Evolutionary conservation across 1,140 invertebrate species (phyloP).

Genomic region (Polyergus mexicanus): DNA sequence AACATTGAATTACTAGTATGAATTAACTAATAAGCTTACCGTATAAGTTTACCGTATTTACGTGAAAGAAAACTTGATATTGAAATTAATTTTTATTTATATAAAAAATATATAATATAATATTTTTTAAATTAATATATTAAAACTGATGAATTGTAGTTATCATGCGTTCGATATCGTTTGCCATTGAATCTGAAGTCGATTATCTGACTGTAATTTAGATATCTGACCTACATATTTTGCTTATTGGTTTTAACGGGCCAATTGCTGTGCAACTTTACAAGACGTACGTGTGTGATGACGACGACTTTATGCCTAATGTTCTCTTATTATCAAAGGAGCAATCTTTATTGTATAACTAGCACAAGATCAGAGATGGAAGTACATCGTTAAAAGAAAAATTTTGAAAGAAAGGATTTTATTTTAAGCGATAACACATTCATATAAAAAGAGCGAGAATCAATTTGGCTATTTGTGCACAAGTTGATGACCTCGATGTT

Average conservation of each 20-base stretch:
- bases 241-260: conserved; percentile 81
- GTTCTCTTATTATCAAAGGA: conserved; percentile 42
- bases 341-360: conserved; percentile 60
- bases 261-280: conserved; percentile 77
- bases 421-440: background rate
- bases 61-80: background rate
- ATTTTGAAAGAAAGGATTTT: background rate
- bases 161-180: background rate
- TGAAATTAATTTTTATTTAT: background rate
- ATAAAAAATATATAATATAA: background rate
- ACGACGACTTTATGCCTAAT: conserved; percentile 59
- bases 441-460: background rate
- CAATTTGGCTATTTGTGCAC: background rate
- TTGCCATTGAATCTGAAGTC: background rate
- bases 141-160: background rate
- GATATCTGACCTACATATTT: conserved; percentile 71
- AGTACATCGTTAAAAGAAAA: background rate
- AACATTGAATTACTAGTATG: background rate
- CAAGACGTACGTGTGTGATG: conserved; percentile 70
- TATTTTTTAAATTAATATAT: conserved; percentile 9
- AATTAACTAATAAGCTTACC: background rate
- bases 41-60: background rate
- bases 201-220: conserved; percentile 70
- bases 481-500: background rate
- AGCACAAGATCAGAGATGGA: background rate